These are phyloP conservation scores for Pristionchus japonicus DNA, from an alignment of 2,888 invertebrate genomes.

Conservation along the genomic window DNA sequence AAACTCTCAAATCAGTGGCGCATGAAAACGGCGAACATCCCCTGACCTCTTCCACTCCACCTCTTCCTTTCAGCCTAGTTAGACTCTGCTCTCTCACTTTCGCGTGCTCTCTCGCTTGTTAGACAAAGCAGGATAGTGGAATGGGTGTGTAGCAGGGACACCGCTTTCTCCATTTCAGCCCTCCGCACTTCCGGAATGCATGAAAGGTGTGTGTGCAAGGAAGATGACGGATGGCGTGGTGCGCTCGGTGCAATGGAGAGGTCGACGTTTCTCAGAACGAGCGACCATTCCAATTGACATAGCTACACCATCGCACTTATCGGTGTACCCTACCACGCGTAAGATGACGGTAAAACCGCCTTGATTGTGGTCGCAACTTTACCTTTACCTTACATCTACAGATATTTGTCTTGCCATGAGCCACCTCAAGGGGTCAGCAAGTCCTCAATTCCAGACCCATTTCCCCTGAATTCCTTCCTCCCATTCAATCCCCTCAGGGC, in stretches of 20 bases:
- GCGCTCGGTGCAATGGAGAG: not conserved
- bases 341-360: too few species aligned
- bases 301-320: too few species aligned
- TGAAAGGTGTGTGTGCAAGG: not conserved
- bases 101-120: not conserved
- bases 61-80: not conserved
- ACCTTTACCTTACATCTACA: too few species aligned
- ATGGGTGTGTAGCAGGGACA: not conserved
- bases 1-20: not conserved
- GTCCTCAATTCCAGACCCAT: too few species aligned
- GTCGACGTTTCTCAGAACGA: slow-evolving; percentile 5
- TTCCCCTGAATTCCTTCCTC: too few species aligned
- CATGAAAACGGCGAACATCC: not conserved
- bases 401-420: too few species aligned
- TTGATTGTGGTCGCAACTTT: too few species aligned
- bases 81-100: not conserved
- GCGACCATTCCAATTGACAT: too few species aligned
- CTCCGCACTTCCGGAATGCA: slow-evolving; percentile 28
- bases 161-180: not conserved
- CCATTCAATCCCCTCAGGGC: not conserved
- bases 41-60: not conserved
- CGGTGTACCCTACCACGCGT: too few species aligned
- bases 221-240: not conserved
- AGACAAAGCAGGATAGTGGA: not conserved
- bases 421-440: too few species aligned